These are phyloP conservation scores for Phaetusa simplex DNA, from an alignment of 2,113 vertebrate genomes.

Conservation along the genomic window DNA sequence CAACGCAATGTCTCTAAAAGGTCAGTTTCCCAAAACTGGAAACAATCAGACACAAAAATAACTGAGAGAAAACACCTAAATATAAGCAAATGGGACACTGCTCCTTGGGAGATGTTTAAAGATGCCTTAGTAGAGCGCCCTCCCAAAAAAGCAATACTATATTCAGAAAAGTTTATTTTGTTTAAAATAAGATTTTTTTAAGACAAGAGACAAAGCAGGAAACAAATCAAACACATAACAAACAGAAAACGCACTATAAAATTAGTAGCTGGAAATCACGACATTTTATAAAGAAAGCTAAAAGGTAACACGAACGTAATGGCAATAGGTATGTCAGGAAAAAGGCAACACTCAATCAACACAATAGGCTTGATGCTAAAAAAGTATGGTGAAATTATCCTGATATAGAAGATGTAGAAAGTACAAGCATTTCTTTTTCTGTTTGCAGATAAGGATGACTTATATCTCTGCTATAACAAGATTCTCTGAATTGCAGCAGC, in stretches of 20 bases:
- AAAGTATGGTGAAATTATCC: background rate
- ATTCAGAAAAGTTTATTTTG: background rate
- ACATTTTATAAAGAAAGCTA: background rate
- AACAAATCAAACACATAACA: background rate
- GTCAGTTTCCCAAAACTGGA: background rate
- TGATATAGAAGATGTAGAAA: background rate
- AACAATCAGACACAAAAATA: slow-evolving; percentile 9
- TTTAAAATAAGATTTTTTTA: background rate
- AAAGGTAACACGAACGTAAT: background rate
- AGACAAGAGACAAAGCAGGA: background rate
- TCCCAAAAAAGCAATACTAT: background rate
- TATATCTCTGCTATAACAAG: background rate
- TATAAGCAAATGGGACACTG: background rate
- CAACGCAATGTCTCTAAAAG: background rate
- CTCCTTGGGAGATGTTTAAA: background rate
- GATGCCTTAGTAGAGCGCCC: background rate
- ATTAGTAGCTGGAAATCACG: background rate
- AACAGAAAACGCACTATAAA: background rate
- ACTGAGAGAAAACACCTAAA: background rate
- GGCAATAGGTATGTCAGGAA: background rate
- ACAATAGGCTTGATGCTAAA: background rate
- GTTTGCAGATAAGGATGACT: background rate
- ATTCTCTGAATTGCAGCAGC: background rate
- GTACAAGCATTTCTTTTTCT: background rate
- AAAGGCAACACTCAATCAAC: background rate